Conservation (phyloP, 1,140 invertebrate species). For the Neodiprion fabricii region DNA sequence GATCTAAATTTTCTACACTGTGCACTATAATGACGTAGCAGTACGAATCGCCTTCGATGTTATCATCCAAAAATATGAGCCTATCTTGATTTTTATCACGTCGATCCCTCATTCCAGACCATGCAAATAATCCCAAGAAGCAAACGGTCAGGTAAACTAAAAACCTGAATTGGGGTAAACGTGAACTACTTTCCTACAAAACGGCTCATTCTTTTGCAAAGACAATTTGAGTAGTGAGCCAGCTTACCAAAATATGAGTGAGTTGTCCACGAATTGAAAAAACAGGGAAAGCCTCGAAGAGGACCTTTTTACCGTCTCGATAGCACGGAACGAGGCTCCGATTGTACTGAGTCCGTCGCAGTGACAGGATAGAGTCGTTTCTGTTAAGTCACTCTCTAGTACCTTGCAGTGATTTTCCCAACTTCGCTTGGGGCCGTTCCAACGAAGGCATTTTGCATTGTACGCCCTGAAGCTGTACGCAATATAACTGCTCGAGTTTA, state of each 20-base stretch:
- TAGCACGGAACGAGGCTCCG: background rate
- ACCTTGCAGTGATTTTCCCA: slow-evolving; percentile 7
- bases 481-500: background rate
- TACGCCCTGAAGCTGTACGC: background rate
- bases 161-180: background rate
- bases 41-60: background rate
- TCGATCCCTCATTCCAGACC: background rate
- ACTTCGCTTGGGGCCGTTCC: background rate
- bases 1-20: background rate
- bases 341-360: slow-evolving; percentile 9
- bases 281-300: background rate
- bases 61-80: slow-evolving; percentile 1
- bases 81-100: background rate
- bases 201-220: background rate
- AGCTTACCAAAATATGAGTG: background rate
- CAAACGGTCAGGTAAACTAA: background rate
- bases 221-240: background rate
- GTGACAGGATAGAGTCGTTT: background rate
- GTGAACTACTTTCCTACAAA: background rate
- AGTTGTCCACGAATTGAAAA: slow-evolving; percentile 1
- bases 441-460: slow-evolving; percentile 1
- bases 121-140: slow-evolving; percentile 10
- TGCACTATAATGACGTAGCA: background rate
- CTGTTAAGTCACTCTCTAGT: background rate
- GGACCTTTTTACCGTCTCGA: background rate